Conservation (phyloP, 2,113 vertebrate genomes). For the Leptosomus discolor region DNA sequence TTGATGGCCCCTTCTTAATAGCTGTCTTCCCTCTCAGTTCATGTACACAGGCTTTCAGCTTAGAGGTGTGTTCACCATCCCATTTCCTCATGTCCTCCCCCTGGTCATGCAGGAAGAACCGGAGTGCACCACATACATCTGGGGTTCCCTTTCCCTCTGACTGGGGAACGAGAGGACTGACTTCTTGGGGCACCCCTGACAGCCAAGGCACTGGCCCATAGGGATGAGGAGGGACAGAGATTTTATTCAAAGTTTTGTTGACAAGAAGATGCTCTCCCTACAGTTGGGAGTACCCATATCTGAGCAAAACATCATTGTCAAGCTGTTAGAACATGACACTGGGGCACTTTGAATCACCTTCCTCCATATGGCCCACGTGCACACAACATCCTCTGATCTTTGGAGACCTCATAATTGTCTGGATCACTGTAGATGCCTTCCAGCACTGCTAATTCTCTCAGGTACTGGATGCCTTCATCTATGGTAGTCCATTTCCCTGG, state of each 20-base stretch:
- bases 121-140: rapidly evolving
- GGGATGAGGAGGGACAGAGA: background rate
- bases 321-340: background rate
- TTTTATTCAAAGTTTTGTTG: background rate
- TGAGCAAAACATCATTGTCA: too few species aligned
- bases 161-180: background rate
- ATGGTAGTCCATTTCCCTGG: background rate
- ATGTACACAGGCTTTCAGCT: background rate
- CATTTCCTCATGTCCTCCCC: background rate
- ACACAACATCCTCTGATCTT: background rate
- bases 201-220: background rate
- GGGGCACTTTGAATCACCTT: background rate
- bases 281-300: background rate
- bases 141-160: background rate
- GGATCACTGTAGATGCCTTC: background rate
- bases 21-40: background rate
- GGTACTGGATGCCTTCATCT: background rate
- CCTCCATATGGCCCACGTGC: background rate
- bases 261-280: background rate
- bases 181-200: background rate
- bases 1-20: background rate
- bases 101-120: background rate
- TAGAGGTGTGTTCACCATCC: background rate
- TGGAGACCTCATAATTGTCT: background rate
- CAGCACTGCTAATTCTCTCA: background rate